A percentile compares a stretch with the other conserved stretches of the same genome.
Evolutionary conservation across 2,888 invertebrate genomes (phyloP).

Genomic region (Archips crataeganus): DNA sequence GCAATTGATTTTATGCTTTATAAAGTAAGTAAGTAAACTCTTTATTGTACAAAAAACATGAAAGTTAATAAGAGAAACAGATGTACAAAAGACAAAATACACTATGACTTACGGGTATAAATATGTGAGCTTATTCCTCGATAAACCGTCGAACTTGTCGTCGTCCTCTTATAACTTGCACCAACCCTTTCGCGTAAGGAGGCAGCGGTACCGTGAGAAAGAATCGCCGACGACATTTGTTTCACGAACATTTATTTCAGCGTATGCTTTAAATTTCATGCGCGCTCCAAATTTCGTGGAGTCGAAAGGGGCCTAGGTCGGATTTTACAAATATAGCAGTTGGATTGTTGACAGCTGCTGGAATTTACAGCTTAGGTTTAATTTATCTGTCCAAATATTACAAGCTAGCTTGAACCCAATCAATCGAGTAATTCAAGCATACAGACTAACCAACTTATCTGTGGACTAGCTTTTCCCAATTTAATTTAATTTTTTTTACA

Average conservation of each 20-base stretch:
- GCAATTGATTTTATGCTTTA: too few relatives aligned
- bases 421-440: too few relatives aligned
- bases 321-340: conserved; percentile 26
- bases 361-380: conserved; percentile 5
- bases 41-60: too few relatives aligned
- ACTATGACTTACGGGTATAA: too few relatives aligned
- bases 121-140: too few relatives aligned
- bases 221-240: conserved; percentile 77
- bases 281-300: conserved; percentile 37
- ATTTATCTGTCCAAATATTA: not conserved
- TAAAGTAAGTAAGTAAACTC: too few relatives aligned
- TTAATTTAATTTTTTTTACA: too few relatives aligned
- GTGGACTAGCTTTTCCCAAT: too few relatives aligned
- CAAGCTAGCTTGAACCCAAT: not conserved
- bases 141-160: too few relatives aligned
- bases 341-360: conserved; percentile 19
- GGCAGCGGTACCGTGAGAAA: conserved; percentile 75
- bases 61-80: too few relatives aligned
- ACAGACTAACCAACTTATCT: too few relatives aligned
- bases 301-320: conserved; percentile 22
- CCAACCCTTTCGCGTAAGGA: conserved; percentile 59
- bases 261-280: conserved; percentile 63
- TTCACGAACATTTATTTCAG: conserved; percentile 63
- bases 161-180: conserved; percentile 45
- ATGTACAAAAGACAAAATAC: too few relatives aligned